phyloP scores from a whole-genome alignment of 2,888 invertebrate species.

The Sinhomidia bicolor region DNA sequence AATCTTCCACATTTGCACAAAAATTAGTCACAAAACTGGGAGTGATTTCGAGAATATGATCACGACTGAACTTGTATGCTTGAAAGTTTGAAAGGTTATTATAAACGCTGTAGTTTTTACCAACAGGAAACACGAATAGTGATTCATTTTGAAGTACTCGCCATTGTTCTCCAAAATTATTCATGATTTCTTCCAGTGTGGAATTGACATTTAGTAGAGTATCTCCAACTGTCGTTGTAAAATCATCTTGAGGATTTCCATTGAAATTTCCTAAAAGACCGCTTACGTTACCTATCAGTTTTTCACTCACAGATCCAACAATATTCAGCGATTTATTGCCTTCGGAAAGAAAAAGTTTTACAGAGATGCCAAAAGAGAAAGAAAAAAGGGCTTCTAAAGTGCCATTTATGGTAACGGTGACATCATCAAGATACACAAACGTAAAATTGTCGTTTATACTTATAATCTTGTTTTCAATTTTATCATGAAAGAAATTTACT shows the following conservation, averaged over 20 bases:
- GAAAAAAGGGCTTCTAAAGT: background rate
- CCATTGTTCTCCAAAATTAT: background rate
- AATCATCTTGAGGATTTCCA: background rate
- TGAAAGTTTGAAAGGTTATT: background rate
- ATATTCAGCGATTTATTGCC: background rate
- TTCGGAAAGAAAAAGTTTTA: background rate
- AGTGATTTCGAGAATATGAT: background rate
- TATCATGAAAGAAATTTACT: background rate
- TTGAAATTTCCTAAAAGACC: background rate
- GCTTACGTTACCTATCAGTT: background rate
- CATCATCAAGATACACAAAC: background rate
- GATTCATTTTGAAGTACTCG: background rate
- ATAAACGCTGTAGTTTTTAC: background rate
- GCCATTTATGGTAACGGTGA: background rate
- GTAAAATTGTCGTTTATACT: background rate
- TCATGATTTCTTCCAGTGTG: background rate
- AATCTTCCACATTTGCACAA: background rate
- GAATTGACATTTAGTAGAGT: background rate
- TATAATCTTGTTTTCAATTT: background rate
- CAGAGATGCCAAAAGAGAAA: background rate
- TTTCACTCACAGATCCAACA: background rate
- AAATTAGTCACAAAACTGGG: background rate
- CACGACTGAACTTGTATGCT: background rate
- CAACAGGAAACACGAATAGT: background rate
- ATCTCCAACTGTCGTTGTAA: background rate